Evolutionary conservation across 2,797 vertebrate species (phyloP).

Genomic region (Chiloscyllium punctatum): DNA sequence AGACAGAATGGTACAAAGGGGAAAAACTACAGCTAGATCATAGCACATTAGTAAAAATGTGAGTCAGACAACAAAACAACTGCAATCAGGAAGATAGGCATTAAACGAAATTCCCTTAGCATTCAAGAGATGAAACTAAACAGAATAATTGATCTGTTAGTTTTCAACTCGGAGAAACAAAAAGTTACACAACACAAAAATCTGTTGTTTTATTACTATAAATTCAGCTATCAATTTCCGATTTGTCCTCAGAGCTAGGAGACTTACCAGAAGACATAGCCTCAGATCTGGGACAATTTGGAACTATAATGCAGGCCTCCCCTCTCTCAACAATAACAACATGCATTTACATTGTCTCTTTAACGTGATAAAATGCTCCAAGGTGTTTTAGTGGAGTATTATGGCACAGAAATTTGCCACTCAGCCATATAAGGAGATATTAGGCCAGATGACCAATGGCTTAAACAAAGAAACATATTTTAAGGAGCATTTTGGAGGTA

Average conservation of each 20-base stretch:
- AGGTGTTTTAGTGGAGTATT: background rate
- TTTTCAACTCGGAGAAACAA: background rate
- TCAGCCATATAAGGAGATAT: background rate
- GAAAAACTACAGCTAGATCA: background rate
- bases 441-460: background rate
- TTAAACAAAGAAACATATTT: background rate
- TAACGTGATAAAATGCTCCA: background rate
- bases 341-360: background rate
- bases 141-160: background rate
- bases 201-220: background rate
- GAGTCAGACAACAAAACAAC: background rate
- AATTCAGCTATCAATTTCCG: background rate
- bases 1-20: background rate
- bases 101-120: background rate
- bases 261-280: background rate
- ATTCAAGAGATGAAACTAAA: background rate
- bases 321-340: background rate
- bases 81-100: background rate
- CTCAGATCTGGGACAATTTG: background rate
- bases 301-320: background rate
- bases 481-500: background rate
- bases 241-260: background rate
- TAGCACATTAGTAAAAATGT: background rate
- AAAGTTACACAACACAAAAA: background rate
- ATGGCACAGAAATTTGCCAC: background rate